Conservation (phyloP, 2,888 invertebrate genomes). For the Coecobrya sp. region DNA sequence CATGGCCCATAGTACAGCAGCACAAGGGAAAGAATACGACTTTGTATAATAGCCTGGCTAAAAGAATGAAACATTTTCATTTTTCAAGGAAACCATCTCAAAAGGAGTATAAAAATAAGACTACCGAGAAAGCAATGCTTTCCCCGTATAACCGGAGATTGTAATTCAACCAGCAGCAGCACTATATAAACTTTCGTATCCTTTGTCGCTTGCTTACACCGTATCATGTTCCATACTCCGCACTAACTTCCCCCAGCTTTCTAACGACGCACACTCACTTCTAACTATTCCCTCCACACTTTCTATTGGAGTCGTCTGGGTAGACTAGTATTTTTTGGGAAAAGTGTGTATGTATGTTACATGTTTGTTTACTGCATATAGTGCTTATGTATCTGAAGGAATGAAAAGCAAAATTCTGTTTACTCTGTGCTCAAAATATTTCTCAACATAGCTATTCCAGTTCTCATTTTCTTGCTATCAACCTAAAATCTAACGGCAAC, state of each 20-base stretch:
- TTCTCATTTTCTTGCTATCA: neutral
- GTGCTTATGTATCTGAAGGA: too few species aligned
- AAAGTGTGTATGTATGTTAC: too few species aligned
- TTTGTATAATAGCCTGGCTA: neutral
- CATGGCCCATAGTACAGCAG: neutral
- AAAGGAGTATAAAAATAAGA: neutral
- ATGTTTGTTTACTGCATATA: too few species aligned
- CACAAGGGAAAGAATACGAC: neutral
- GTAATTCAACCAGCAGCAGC: slow-evolving; percentile 14
- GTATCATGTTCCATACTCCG: slow-evolving; percentile 4
- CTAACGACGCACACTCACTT: slow-evolving; percentile 40
- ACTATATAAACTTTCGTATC: slow-evolving; percentile 25
- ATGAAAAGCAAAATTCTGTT: neutral
- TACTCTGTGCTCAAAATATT: neutral
- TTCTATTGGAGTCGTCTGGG: neutral
- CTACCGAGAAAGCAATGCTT: neutral
- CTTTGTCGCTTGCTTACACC: neutral
- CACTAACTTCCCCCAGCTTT: neutral
- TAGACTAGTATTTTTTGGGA: neutral
- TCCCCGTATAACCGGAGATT: slow-evolving; percentile 7
- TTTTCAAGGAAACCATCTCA: slow-evolving; percentile 29
- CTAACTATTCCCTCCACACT: neutral
- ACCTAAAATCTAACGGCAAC: neutral
- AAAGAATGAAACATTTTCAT: slow-evolving; percentile 21
- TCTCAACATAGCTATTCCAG: neutral